phyloP scores from a whole-genome alignment of 2,888 invertebrate species.

The Sialis fuliginosa region DNA sequence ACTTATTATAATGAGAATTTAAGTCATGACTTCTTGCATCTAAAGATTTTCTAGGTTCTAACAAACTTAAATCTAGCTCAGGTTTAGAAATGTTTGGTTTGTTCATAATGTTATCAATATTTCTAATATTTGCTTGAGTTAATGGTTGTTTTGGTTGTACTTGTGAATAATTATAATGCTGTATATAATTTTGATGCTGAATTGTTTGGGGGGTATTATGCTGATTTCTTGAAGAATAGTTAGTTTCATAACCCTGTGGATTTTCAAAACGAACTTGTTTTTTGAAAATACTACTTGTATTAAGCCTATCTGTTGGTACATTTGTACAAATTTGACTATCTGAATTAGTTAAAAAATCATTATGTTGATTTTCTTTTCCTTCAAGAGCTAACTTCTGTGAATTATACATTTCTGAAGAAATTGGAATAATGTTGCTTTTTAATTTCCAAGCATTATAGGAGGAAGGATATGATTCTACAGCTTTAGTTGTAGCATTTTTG shows the following conservation, averaged over 20 bases:
- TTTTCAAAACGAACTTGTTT: conserved; percentile 2
- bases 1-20: not conserved
- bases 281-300: not conserved
- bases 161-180: not conserved
- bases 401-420: no score
- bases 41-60: not conserved
- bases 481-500: not conserved
- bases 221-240: not conserved
- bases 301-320: not conserved
- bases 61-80: not conserved
- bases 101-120: not conserved
- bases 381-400: no score
- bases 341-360: not conserved
- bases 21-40: not conserved
- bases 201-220: not conserved
- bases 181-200: not conserved
- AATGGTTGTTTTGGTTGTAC: not conserved
- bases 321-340: not conserved
- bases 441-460: conserved; percentile 3
- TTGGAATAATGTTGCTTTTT: not conserved
- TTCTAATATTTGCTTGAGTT: not conserved
- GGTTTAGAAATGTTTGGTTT: not conserved
- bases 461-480: not conserved
- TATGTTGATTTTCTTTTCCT: not conserved
- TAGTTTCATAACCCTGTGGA: not conserved